Base-by-base conservation (phyloP, 2,888 invertebrate genomes). In the Sericinus montela region DNA sequence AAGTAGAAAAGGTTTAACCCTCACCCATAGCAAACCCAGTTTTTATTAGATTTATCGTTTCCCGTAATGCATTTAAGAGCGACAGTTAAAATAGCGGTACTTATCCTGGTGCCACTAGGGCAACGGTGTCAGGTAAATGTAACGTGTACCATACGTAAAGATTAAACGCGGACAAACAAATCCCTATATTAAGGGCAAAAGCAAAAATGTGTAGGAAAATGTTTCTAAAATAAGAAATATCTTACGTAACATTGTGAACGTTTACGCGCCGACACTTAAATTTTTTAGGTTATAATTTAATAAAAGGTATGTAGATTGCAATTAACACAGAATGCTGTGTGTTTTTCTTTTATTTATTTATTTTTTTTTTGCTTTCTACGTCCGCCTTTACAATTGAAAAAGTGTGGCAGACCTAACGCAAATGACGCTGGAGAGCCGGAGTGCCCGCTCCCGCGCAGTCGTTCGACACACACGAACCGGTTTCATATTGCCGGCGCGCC, bases 71-170 rank as follows among this genome's bases (percentile, higher is more conserved):
- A 54, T 52, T 51, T 50, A 59, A 55, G 53, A 62, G 57, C 56
- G 59, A 58, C 62, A 63, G 55, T 61, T 70, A 72, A 69, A 69
- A 67, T 71, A 75, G 72, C 75, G 72, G 75, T 75, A 75, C 60
- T 68, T 62, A 55, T 63, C 65, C 11, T 9, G 62, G 68, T 75
- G 75, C 78, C 73, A 80, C 78, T 80, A 75, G 69, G 65, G 71
- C 77, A 81, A 83, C 80, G 80, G 78, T 77, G 72, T 71, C 67
- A 66, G 63, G 62, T 59, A 57, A 62, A 63, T 63, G 65, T 68
- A 57, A 63, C 64, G 65, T 68, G 55, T 52, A 55, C 58, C 58
- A 58, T 48, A 48, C 54, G 55, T 52, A 51, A 44, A 13, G 1
- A 36, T 1, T n/a, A 37, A 16, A 29, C 13, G 1, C 13, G 39